Conservation (phyloP, 2,797 vertebrate genomes). For the Neostethus bicornis region DNA sequence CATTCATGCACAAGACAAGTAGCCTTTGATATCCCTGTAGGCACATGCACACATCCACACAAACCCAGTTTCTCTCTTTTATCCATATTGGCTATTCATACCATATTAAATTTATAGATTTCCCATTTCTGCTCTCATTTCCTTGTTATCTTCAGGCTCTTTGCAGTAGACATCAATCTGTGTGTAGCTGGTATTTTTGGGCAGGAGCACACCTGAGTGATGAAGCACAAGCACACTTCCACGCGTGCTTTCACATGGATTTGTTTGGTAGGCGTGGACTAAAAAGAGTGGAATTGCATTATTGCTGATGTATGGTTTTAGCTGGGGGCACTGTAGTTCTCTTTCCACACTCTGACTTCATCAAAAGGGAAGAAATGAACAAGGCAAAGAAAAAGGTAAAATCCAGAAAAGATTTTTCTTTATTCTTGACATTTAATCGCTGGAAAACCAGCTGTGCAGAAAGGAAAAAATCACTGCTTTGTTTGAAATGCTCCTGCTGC, state of each 20-base stretch:
- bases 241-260: slow-evolving; percentile 41
- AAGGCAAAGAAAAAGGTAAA: slow-evolving; percentile 48
- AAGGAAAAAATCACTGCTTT: slow-evolving; percentile 74
- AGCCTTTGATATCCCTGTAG: slow-evolving; percentile 17
- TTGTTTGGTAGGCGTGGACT: slow-evolving; percentile 49
- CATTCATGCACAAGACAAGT: slow-evolving; percentile 53
- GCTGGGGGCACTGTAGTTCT: slow-evolving; percentile 56
- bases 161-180: slow-evolving; percentile 58
- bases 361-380: slow-evolving; percentile 65
- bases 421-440: slow-evolving; percentile 83
- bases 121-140: slow-evolving; percentile 61
- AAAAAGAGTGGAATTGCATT: slow-evolving; percentile 66
- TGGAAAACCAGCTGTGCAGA: slow-evolving; percentile 70
- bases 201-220: slow-evolving; percentile 51
- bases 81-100: slow-evolving; percentile 54
- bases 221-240: slow-evolving; percentile 36
- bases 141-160: slow-evolving; percentile 57
- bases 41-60: slow-evolving; percentile 16
- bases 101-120: slow-evolving; percentile 60
- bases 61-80: slow-evolving; percentile 28
- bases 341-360: slow-evolving; percentile 63
- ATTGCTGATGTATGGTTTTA: slow-evolving; percentile 74
- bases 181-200: slow-evolving; percentile 23
- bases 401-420: slow-evolving; percentile 59
- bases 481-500: slow-evolving; percentile 66